Conservation (phyloP, 2,797 vertebrate genomes). For the Uromys caudimaculatus region DNA sequence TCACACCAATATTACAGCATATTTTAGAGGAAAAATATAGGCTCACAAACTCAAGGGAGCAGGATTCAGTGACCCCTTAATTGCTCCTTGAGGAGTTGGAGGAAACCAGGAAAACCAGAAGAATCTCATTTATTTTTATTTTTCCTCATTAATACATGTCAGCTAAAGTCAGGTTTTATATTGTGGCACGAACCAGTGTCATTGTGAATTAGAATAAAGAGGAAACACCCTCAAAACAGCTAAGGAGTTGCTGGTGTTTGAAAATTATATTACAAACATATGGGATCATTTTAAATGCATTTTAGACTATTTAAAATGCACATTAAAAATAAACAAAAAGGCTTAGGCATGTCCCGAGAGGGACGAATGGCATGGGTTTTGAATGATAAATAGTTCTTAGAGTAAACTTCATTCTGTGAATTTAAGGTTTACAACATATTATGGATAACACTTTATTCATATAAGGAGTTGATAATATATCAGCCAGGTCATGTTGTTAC, state of each 20-base stretch:
- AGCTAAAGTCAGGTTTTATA: slow-evolving; percentile 24
- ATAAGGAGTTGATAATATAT: background rate
- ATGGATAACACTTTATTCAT: background rate
- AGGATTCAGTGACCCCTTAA: background rate
- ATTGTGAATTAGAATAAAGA: background rate
- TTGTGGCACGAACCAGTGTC: background rate
- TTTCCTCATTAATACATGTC: slow-evolving; percentile 15
- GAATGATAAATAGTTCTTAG: background rate
- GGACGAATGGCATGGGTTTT: background rate
- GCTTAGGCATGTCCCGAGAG: background rate
- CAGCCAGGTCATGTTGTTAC: background rate
- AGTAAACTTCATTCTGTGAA: background rate
- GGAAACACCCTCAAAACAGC: background rate
- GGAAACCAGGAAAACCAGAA: slow-evolving; percentile 9
- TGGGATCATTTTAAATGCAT: slow-evolving; percentile 21
- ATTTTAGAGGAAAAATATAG: slow-evolving; percentile 46
- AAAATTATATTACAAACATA: slow-evolving; percentile 40
- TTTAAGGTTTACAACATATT: background rate
- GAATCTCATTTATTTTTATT: slow-evolving; percentile 20
- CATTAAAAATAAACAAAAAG: background rate
- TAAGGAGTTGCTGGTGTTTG: background rate
- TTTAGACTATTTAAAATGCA: slow-evolving; percentile 46
- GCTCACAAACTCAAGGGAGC: background rate
- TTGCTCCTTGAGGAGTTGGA: background rate
- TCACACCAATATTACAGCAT: background rate